Evolutionary conservation across 2,888 invertebrate genomes (phyloP).

Genomic region (Erebia epiphron): DNA sequence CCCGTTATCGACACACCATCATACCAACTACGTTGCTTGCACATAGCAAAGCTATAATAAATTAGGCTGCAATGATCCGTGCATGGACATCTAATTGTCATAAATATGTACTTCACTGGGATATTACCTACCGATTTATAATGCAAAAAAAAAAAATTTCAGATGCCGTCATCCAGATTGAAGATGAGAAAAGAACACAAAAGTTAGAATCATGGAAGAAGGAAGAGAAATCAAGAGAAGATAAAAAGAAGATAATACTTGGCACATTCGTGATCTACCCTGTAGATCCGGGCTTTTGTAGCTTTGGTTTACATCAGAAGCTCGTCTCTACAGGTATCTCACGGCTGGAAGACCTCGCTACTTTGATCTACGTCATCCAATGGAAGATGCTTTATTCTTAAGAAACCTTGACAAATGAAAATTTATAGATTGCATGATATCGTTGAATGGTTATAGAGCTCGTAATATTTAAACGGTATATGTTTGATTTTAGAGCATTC

Average conservation of each 20-base stretch:
- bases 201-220: not conserved
- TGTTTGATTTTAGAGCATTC: too few species aligned
- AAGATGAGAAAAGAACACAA: not conserved
- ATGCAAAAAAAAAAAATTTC: conserved; percentile 25
- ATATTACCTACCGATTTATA: not conserved
- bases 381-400: conserved; percentile 1
- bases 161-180: conserved; percentile 7
- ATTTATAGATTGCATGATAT: too few species aligned
- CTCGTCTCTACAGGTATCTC: conserved; percentile 99
- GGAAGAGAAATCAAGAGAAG: conserved; percentile 23
- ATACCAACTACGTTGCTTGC: too few species aligned
- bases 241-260: conserved; percentile 48
- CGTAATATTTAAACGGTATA: too few species aligned
- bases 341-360: conserved; percentile 96
- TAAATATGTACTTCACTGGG: too few species aligned
- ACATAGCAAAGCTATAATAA: too few species aligned
- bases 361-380: conserved; percentile 51
- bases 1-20: too few species aligned
- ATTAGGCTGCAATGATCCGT: too few species aligned
- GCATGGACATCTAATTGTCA: too few species aligned
- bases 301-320: conserved; percentile 96
- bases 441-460: too few species aligned
- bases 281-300: conserved; percentile 99
- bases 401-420: too few species aligned
- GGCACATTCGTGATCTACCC: conserved; percentile 99